These are phyloP conservation scores for Mimachlamys varia DNA, from an alignment of 2,888 invertebrate genomes.

Conservation along the genomic window DNA sequence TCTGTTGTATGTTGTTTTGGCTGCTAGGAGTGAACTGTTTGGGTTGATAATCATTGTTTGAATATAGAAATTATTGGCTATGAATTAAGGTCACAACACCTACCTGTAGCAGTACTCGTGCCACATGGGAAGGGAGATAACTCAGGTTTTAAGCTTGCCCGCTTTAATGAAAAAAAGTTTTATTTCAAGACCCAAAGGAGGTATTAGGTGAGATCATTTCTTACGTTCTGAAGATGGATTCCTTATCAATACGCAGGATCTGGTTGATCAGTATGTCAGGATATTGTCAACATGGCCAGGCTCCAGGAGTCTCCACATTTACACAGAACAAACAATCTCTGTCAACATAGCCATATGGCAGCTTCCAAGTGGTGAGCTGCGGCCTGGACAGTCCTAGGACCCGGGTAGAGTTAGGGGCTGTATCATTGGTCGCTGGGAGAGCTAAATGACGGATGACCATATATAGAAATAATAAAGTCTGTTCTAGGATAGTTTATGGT, in stretches of 20 bases:
- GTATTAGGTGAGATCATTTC: neutral
- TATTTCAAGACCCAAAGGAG: neutral
- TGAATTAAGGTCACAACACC: neutral
- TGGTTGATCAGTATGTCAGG: neutral
- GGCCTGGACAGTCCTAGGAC: neutral
- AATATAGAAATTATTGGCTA: neutral
- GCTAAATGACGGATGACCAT: neutral
- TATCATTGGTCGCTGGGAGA: neutral
- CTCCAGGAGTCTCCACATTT: neutral
- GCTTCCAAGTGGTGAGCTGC: neutral
- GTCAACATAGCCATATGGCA: slow-evolving; percentile 2
- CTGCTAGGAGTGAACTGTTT: neutral
- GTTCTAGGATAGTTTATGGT: neutral
- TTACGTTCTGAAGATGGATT: neutral
- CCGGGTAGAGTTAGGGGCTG: neutral
- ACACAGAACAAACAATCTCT: neutral
- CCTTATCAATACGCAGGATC: neutral
- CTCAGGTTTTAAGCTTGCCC: neutral
- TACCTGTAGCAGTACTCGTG: neutral
- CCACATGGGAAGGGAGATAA: neutral
- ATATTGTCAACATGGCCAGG: neutral
- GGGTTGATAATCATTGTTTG: neutral
- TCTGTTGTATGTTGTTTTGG: slow-evolving; percentile 33
- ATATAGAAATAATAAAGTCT: neutral
- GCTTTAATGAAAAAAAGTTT: neutral